These are phyloP conservation scores for Pangasius sanitwongsei DNA, from an alignment of 2,797 vertebrate genomes.

Conservation along the genomic window DNA sequence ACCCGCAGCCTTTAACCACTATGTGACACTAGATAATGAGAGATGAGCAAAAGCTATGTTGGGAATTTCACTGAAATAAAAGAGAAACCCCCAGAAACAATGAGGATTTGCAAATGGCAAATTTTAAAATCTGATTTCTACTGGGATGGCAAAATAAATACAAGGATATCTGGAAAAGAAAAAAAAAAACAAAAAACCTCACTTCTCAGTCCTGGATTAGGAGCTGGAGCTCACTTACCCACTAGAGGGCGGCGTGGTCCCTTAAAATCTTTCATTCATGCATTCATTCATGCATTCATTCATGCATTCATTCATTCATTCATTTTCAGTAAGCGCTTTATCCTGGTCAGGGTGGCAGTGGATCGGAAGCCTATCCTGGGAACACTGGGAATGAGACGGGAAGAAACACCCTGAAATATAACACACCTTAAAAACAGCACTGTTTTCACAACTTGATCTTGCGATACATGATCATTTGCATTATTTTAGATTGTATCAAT, in stretches of 20 bases:
- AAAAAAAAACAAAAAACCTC: not conserved
- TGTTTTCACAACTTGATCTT: not conserved
- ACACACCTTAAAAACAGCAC: not conserved
- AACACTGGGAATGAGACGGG: not conserved
- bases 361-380: not conserved
- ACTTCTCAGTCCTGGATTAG: not conserved
- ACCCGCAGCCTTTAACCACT: not conserved
- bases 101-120: too few species aligned
- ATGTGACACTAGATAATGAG: not conserved
- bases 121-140: not conserved
- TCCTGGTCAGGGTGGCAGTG: not conserved
- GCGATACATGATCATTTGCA: not conserved
- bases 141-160: not conserved
- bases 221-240: not conserved
- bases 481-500: not conserved
- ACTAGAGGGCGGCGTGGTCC: conserved; percentile 36
- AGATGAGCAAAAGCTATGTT: not conserved
- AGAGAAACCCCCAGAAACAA: not conserved
- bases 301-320: not conserved
- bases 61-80: not conserved
- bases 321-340: not conserved
- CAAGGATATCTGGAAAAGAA: not conserved
- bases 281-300: not conserved
- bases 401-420: not conserved
- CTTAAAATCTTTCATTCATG: not conserved